Percentiles rank a stretch among this genome's conserved stretches.
Conservation (phyloP, 2,888 invertebrate species). For the Eustalomyia histrio region DNA sequence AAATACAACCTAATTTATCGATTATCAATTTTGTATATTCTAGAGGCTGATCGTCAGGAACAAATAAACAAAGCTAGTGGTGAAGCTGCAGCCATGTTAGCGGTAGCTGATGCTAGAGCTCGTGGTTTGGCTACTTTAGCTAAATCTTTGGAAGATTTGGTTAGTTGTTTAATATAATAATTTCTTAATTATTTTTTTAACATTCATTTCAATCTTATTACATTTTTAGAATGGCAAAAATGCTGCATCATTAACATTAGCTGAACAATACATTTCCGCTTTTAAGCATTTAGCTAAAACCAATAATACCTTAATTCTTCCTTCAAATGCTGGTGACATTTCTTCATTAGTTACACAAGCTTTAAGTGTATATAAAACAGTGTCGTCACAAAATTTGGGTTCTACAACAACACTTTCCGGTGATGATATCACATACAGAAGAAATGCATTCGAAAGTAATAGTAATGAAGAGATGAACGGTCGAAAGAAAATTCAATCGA, state of each 20-base stretch:
- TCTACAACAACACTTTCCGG: constrained; percentile 54
- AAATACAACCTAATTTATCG: not conserved
- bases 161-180: constrained; percentile 14
- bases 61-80: constrained; percentile 96
- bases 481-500: constrained; percentile 50
- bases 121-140: constrained; percentile 90
- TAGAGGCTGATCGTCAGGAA: constrained; percentile 96
- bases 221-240: constrained; percentile 88
- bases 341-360: constrained; percentile 77
- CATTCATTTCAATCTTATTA: not conserved
- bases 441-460: not conserved
- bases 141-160: constrained; percentile 79
- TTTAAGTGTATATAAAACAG: constrained; percentile 76
- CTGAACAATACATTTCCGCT: constrained; percentile 97
- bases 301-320: constrained; percentile 96
- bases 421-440: constrained; percentile 49
- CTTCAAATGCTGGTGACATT: constrained; percentile 88
- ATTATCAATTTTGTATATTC: too few relatives aligned
- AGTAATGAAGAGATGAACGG: constrained; percentile 16
- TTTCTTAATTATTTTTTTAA: too few relatives aligned
- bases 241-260: constrained; percentile 94
- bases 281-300: constrained; percentile 95
- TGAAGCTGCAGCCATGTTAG: constrained; percentile 93
- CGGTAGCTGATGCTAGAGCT: constrained; percentile 95
- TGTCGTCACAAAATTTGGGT: constrained; percentile 67